Evolutionary conservation across 2,888 invertebrate genomes (phyloP).

Genomic region (Podotricha telesiphe): DNA sequence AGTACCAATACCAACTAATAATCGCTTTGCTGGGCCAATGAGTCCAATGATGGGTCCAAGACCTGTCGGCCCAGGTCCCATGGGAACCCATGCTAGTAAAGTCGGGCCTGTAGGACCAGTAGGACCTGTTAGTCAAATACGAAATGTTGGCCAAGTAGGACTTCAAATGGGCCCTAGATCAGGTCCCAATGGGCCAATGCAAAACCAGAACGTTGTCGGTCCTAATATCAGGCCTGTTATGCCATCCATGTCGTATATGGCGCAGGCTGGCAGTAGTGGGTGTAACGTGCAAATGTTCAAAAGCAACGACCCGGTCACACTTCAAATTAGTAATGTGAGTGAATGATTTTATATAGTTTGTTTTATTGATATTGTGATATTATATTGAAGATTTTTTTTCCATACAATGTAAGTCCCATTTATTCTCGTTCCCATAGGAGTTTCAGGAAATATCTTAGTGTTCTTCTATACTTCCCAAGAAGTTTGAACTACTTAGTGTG

Average conservation of each 20-base stretch:
- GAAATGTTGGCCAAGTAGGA: neutral
- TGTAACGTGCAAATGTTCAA: constrained; percentile 37
- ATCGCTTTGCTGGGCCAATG: constrained; percentile 12
- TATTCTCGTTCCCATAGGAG: too few species aligned
- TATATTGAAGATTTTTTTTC: too few species aligned
- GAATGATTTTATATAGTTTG: neutral
- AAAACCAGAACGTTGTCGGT: constrained; percentile 12
- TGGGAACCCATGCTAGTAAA: neutral
- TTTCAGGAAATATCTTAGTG: too few species aligned
- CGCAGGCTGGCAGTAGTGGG: neutral
- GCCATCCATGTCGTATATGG: constrained; percentile 5
- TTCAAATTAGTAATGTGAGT: constrained; percentile 59
- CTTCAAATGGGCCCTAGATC: constrained; percentile 16
- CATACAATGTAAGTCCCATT: too few species aligned
- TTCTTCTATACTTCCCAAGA: too few species aligned
- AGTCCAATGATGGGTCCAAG: constrained; percentile 24
- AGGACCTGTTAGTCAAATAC: neutral
- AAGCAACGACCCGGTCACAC: constrained; percentile 45
- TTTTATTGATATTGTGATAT: neutral
- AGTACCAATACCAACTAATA: neutral
- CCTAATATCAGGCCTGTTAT: constrained; percentile 16
- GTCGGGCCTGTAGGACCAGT: neutral
- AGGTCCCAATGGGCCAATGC: constrained; percentile 10
- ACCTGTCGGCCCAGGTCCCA: neutral
- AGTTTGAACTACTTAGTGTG: too few species aligned